A percentile compares a stretch with the other conserved stretches of the same genome.
Evolutionary conservation across 1,140 invertebrate genomes (phyloP).

Genomic region (Macrobrachium rosenbergii): DNA sequence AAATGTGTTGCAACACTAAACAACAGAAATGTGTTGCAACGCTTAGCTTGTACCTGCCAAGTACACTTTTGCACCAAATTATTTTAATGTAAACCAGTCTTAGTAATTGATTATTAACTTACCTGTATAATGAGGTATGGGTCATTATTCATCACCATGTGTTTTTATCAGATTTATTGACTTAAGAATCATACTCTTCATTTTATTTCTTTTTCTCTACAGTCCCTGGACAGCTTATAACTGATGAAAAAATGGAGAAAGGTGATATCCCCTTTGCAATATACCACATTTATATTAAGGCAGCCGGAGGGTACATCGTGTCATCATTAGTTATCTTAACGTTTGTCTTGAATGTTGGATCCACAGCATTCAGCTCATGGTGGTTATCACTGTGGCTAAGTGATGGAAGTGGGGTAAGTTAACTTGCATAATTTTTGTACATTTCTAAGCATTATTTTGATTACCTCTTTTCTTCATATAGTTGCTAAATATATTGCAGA

Average conservation of each 20-base stretch:
- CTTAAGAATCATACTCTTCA: not conserved
- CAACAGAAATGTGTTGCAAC: too few species aligned
- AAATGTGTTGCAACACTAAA: too few species aligned
- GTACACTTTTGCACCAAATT: too few species aligned
- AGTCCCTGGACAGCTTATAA: constrained; percentile 69
- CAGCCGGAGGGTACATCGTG: constrained; percentile 76
- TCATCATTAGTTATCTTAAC: constrained; percentile 73
- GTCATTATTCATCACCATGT: too few species aligned
- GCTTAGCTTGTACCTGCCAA: too few species aligned
- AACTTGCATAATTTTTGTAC: not conserved
- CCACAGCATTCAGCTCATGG: constrained; percentile 76
- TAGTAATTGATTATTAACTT: too few species aligned
- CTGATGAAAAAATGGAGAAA: constrained; percentile 71
- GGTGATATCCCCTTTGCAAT: constrained; percentile 72
- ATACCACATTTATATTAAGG: constrained; percentile 75
- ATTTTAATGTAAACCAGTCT: too few species aligned
- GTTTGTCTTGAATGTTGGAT: constrained; percentile 76
- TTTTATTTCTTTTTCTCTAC: not conserved
- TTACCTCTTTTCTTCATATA: not conserved
- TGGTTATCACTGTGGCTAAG: constrained; percentile 80
- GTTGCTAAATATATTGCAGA: too few species aligned
- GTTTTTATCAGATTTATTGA: too few species aligned
- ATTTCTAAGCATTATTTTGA: constrained; percentile 19
- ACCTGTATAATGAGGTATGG: too few species aligned
- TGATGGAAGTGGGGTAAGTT: constrained; percentile 71